These are phyloP conservation scores for Cyanoderma ruficeps DNA, from an alignment of 2,113 vertebrate genomes.

Conservation along the genomic window DNA sequence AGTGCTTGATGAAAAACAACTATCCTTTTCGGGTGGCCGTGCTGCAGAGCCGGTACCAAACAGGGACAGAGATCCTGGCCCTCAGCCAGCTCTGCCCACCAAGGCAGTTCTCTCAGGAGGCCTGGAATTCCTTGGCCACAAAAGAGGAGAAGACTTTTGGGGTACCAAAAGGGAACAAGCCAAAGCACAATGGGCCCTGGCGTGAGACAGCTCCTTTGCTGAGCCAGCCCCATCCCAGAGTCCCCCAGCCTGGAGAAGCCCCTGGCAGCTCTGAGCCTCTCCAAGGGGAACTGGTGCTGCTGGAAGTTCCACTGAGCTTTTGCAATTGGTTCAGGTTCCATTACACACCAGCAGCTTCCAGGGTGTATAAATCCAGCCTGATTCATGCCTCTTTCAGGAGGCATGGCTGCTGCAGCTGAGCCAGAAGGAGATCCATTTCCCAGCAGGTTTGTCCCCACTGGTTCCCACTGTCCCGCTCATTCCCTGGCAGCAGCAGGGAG, in stretches of 20 bases:
- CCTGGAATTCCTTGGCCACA: neutral
- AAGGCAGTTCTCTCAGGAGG: neutral
- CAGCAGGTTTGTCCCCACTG: neutral
- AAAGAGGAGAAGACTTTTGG: neutral
- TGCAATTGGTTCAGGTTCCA: neutral
- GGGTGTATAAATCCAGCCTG: neutral
- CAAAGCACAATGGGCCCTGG: neutral
- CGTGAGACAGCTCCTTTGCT: neutral
- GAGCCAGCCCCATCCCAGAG: neutral
- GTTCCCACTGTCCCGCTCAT: fast-evolving
- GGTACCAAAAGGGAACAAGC: neutral
- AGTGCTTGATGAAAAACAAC: neutral
- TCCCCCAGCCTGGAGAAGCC: neutral
- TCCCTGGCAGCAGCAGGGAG: neutral
- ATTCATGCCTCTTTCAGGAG: neutral
- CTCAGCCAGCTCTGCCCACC: fast-evolving
- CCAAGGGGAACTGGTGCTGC: fast-evolving
- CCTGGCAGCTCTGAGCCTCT: fast-evolving
- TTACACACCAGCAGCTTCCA: neutral
- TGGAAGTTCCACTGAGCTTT: neutral
- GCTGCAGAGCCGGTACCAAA: neutral
- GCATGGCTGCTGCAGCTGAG: fast-evolving
- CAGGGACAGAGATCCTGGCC: neutral
- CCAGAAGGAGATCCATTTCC: neutral
- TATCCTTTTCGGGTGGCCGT: neutral